These are phyloP conservation scores for Aricia artaxerxes DNA, from an alignment of 2,888 invertebrate species.

Conservation along the genomic window DNA sequence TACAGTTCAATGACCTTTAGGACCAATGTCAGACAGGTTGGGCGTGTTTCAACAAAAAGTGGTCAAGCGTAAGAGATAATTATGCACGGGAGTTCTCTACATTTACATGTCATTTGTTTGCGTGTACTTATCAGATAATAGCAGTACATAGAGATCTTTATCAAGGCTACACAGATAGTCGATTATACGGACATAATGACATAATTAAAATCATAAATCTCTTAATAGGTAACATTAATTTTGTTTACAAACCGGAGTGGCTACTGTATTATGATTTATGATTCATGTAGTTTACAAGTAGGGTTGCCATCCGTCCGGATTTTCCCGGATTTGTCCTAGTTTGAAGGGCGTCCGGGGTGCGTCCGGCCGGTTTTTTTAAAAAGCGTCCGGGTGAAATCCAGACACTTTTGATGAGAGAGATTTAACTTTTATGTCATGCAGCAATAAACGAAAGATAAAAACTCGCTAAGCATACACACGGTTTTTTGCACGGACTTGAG, in stretches of 20 bases:
- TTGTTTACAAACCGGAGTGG: neutral
- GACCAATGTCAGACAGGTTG: slow-evolving; percentile 50
- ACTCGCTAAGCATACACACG: no score
- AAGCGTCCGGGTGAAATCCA: no score
- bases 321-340: no score
- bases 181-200: neutral
- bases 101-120: slow-evolving; percentile 17
- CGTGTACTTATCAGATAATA: slow-evolving; percentile 1
- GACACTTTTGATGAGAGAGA: no score
- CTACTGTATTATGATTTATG: neutral
- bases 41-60: slow-evolving; percentile 34
- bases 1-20: slow-evolving; percentile 49
- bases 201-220: neutral
- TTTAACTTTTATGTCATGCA: no score
- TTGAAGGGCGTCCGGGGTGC: no score
- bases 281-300: neutral
- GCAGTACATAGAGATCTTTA: slow-evolving; percentile 1
- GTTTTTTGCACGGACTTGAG: no score
- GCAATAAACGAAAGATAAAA: no score
- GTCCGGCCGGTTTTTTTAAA: no score
- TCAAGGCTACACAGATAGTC: neutral
- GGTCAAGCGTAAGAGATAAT: slow-evolving; percentile 21
- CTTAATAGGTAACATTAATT: neutral
- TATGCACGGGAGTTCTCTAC: slow-evolving; percentile 8
- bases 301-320: no score